Percentiles rank a stretch among this genome's conserved stretches.
Conservation (phyloP, 1,140 invertebrate species). For the Drosophila kohkoa region DNA sequence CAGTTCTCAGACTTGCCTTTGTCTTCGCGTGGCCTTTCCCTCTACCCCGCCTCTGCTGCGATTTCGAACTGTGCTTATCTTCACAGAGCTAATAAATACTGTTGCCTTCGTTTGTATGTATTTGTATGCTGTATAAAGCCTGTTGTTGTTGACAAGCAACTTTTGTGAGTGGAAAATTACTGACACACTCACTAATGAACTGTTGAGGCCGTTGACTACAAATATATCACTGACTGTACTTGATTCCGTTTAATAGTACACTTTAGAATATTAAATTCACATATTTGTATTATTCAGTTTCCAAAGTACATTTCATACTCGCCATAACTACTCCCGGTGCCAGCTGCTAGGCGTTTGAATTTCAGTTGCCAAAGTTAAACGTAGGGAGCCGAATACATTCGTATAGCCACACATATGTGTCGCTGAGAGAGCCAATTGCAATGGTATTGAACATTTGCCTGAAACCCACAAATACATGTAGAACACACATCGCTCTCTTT, state of each 20-base stretch:
- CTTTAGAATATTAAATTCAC: background rate
- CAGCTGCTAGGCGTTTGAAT: background rate
- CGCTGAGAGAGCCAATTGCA: conserved; percentile 11
- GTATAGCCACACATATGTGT: background rate
- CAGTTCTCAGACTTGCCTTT: background rate
- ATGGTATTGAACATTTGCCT: conserved; percentile 1
- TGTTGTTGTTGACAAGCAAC: conserved; percentile 11
- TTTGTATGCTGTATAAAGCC: background rate
- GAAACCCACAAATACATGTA: conserved; percentile 6
- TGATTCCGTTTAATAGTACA: background rate
- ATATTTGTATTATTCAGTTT: background rate
- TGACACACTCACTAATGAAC: background rate
- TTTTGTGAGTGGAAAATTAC: conserved; percentile 27
- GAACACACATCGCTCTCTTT: conserved; percentile 1
- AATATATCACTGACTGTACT: background rate
- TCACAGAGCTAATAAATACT: background rate
- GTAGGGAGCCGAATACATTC: background rate
- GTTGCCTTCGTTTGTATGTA: background rate
- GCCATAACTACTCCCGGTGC: background rate
- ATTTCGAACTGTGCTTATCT: conserved; percentile 1
- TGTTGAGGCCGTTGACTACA: background rate
- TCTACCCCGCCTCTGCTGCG: background rate
- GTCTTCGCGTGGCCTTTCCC: background rate
- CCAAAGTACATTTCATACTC: background rate
- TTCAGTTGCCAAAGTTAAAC: background rate